Base-by-base conservation (phyloP, 1,140 invertebrate species). In the Yoshiicerus persimilis region DNA sequence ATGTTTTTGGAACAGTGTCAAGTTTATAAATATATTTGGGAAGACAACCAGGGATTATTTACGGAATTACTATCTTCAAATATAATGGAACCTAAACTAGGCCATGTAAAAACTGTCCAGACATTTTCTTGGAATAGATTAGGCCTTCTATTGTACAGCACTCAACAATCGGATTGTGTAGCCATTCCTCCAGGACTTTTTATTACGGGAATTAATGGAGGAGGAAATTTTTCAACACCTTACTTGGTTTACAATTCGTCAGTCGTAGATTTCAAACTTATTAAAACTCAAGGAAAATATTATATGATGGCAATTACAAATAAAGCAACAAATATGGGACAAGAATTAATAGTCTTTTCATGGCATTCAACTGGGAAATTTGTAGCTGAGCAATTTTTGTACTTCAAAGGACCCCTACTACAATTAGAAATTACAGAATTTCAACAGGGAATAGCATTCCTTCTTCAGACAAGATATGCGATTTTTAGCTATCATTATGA, bases 11-110 rank as follows among this genome's bases (percentile, higher is more conserved):
- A 86, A 1, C 16, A 56, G 4, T 89, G 88, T 75, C 64, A 41
- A 16, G 20, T 89, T 11, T 6, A 20, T 0, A 56, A 27, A n/a
- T 87, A 77, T 56, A 36, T 86, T 16, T 90, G 87, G 87, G 38
- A 66, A 4, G 2, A 41, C 13, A 20, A 20, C 9, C 32, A 32
- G 13, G 87, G 88, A 83, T n/a, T 86, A 6, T 90, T 90, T 62
- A 23, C 88, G 20, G 34, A 84, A 38, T 20, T 36, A 23, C 16
- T 16, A 32, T 20, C 16, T 0, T 8, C 16, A 23, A 34, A 16
- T 20, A n/a, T n/a, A 38, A 80, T 20, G 75, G 75, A 80, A 4
- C 75, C 11, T 1, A 36, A 32, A 36, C 9, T 80, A 34, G 75
- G 75, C n/a, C 4, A 36, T n/a, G 13, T 80, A 20, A 80, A 80